Conservation (phyloP, 1,140 invertebrate species). For the Drosophila pseudoobscura region DNA sequence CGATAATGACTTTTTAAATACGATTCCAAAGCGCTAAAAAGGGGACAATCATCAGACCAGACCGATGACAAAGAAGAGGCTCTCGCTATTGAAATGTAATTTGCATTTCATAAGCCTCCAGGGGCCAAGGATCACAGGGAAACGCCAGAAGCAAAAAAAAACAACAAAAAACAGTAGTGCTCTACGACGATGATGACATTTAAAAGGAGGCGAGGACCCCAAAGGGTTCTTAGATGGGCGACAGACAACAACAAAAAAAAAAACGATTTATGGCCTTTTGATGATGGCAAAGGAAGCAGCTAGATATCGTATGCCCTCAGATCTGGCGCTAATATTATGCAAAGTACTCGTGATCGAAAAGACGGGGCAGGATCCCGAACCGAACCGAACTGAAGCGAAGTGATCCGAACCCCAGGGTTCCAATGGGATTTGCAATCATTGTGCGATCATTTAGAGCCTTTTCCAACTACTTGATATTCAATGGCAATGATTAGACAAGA, state of each 20-base stretch:
- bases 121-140: slow-evolving; percentile 40
- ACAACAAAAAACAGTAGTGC: slow-evolving; percentile 16
- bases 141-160: slow-evolving; percentile 12
- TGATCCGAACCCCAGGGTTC: slow-evolving; percentile 23
- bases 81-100: slow-evolving; percentile 74
- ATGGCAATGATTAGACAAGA: slow-evolving; percentile 62
- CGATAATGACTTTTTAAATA: slow-evolving; percentile 80
- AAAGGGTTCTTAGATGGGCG: slow-evolving; percentile 31
- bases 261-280: slow-evolving; percentile 66
- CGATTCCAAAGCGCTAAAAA: slow-evolving; percentile 73
- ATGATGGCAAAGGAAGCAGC: slow-evolving; percentile 65
- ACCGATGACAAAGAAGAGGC: slow-evolving; percentile 45
- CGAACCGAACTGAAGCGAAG: too few relatives aligned
- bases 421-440: slow-evolving; percentile 51
- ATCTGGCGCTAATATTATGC: slow-evolving; percentile 57
- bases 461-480: slow-evolving; percentile 50
- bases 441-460: slow-evolving; percentile 32
- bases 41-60: slow-evolving; percentile 55
- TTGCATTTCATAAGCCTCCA: slow-evolving; percentile 73
- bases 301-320: slow-evolving; percentile 27
- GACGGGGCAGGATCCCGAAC: slow-evolving; percentile 44
- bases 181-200: slow-evolving; percentile 57
- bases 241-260: slow-evolving; percentile 21
- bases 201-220: slow-evolving; percentile 39
- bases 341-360: slow-evolving; percentile 71